Base-by-base conservation (phyloP, 1,140 invertebrate species). In the Cydia amplana region DNA sequence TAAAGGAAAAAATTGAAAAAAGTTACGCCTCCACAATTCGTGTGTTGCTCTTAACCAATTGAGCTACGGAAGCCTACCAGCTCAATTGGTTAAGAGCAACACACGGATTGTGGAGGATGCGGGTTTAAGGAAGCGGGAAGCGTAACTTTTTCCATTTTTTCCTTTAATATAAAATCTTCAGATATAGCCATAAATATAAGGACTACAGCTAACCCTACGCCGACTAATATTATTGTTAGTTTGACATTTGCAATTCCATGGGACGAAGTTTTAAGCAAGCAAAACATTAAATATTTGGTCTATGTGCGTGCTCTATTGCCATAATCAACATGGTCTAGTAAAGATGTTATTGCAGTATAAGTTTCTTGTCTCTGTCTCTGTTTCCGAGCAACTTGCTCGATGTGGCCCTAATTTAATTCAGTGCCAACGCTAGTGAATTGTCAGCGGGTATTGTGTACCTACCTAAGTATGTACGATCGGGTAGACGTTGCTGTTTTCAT, bases 361-460 rank as follows among this genome's bases (percentile, higher is more conserved):
- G n/a, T 70, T 36, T 70, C 36, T 73, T 55, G 46, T 16, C 7
- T 73, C 40, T 16, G 3, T 73, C 40, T 20, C 72, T 55, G 72
- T 55, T 73, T 73, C 72, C 72, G n/a, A 73, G 72, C 51, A 55
- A 73, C 72, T 51, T 49, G 43, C 46, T 51, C 72, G 72, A 51
- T 51, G 43, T 23, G 10, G 28, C n/a, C 72, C 20, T 73, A 51
- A 55, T 73, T 49, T 51, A 73, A 73, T 73, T 73, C 43, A 49
- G 72, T 55, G 46, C 72, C 12, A n/a, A 40, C 72, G 72, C 51
- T 43, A 73, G 65, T 70, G 65, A 18, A 70, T 70, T 70, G 65
- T 36, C 65, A 5, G 65, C 32, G 36, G 16, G 65, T 36, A 70
- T 70, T 70, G 32, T 40, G n/a, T 64, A 64, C 64, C 64, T 67